phyloP scores from a whole-genome alignment of 2,888 invertebrate species.

The Drosophila neutralis region DNA sequence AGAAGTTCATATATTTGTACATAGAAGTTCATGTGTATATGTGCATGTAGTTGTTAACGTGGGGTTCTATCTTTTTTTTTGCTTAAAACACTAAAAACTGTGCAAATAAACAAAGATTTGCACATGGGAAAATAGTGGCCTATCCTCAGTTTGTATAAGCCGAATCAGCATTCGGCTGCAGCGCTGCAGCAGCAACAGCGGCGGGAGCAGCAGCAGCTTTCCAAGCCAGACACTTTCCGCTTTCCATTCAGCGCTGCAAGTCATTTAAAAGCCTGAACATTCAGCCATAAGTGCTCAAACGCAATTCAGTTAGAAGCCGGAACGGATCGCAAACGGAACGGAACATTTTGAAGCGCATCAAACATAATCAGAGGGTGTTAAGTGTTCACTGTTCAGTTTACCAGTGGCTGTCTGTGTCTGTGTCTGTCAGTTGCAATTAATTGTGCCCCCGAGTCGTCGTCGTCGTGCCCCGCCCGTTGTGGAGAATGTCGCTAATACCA shows the following conservation, averaged over 20 bases:
- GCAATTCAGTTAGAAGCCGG: slow-evolving; percentile 73
- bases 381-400: slow-evolving; percentile 20
- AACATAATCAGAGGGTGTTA: slow-evolving; percentile 21
- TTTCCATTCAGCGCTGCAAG: slow-evolving; percentile 77
- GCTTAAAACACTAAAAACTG: slow-evolving; percentile 16
- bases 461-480: slow-evolving; percentile 5
- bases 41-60: slow-evolving; percentile 15
- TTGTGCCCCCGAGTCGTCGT: not conserved
- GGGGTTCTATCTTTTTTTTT: slow-evolving; percentile 30
- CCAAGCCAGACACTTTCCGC: slow-evolving; percentile 52
- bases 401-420: slow-evolving; percentile 14
- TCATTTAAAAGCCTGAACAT: slow-evolving; percentile 71
- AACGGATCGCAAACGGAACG: slow-evolving; percentile 64
- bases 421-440: slow-evolving; percentile 22
- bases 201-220: slow-evolving; percentile 26
- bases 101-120: slow-evolving; percentile 58
- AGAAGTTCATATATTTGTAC: not conserved
- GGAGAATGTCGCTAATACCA: slow-evolving; percentile 80
- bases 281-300: slow-evolving; percentile 75
- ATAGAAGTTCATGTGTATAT: not conserved
- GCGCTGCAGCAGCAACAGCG: slow-evolving; percentile 19
- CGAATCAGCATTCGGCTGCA: slow-evolving; percentile 24
- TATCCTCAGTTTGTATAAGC: slow-evolving; percentile 53
- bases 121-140: slow-evolving; percentile 36
- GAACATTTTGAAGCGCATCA: slow-evolving; percentile 19